Evolutionary conservation across 2,888 invertebrate species (phyloP), one percentile per base, ranked within the genome.

Genomic region (Thereva unica): DNA sequence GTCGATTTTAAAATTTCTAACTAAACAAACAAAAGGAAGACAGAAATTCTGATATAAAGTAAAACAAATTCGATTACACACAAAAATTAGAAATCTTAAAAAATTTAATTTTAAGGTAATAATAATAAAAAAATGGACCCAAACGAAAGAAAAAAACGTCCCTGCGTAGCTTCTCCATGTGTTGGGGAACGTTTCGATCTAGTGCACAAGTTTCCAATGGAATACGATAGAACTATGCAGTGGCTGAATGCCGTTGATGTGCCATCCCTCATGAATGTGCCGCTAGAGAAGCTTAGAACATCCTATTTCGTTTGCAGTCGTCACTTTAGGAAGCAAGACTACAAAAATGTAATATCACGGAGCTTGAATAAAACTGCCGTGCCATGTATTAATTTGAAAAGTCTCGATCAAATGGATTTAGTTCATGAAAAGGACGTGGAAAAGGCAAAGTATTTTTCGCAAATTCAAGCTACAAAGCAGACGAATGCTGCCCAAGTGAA

Each of bases 301-400:
- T 56, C 69, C 1, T 71, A 66, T 40, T 73, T 73, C 57, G 69
- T 75, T 4, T 76, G 76, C 38, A 68, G 72, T 9, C 72, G 74
- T 4, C 76, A 76, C 56, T 76, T 76, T 71, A 71, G 73, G 0
- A 59, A 66, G 4, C 52, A 70, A n/a, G 75, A 75, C 42, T 76
- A 76, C 42, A 73, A 72, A 40, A 71, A 75, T 70, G 6, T 67
- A 1, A 64, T 71, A n/a, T 74, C 75, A 0, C 71, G 74, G 5
- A 61, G 70, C 34, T 66, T 76, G 10, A 76, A 76, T 69, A 70
- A 69, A 55, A 73, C 71, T 0, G 75, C 74, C 4, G 42, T 74
- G 37, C 76, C 76, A 0, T 70, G 69, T 4, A 47, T 75, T n/a
- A 74, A 75, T 71, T 52, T 75, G 0, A 71, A 61, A 4, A 44